A percentile compares a stretch with the other conserved stretches of the same genome.
These are phyloP conservation scores for Temnothorax longispinosus DNA, from an alignment of 1,140 invertebrate genomes.

Conservation along the genomic window DNA sequence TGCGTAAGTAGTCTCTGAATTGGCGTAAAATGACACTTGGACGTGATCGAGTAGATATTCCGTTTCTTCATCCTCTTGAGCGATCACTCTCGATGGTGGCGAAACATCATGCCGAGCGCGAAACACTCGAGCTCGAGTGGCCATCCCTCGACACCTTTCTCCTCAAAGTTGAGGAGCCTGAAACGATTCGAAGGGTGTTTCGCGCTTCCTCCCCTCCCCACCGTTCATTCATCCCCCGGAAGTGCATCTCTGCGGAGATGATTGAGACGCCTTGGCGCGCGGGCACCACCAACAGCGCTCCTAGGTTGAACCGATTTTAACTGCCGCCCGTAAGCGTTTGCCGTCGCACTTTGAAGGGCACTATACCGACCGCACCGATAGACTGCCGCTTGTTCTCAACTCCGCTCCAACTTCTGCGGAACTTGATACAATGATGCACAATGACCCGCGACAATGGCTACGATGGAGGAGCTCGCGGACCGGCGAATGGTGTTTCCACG, in stretches of 20 bases:
- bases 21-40: not conserved
- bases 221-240: slow-evolving; percentile 81
- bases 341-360: slow-evolving; percentile 48
- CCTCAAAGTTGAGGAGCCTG: slow-evolving; percentile 67
- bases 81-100: slow-evolving; percentile 64
- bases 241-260: slow-evolving; percentile 80
- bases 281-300: slow-evolving; percentile 15
- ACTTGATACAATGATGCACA: slow-evolving; percentile 61
- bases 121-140: slow-evolving; percentile 80
- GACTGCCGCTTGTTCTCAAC: slow-evolving; percentile 58
- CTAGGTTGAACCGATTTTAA: slow-evolving; percentile 62
- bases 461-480: slow-evolving; percentile 8
- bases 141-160: slow-evolving; percentile 78
- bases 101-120: slow-evolving; percentile 68
- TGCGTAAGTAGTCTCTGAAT: not conserved
- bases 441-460: slow-evolving; percentile 64
- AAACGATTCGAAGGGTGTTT: slow-evolving; percentile 68
- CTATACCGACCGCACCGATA: slow-evolving; percentile 38
- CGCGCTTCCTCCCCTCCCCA: slow-evolving; percentile 5
- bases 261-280: slow-evolving; percentile 74
- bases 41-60: slow-evolving; percentile 2
- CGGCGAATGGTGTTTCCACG: slow-evolving; percentile 16
- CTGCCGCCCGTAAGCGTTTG: slow-evolving; percentile 61
- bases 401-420: slow-evolving; percentile 37
- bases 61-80: slow-evolving; percentile 61